phyloP scores from a whole-genome alignment of 1,140 invertebrate species.

The Rhopalosiphum padi region DNA sequence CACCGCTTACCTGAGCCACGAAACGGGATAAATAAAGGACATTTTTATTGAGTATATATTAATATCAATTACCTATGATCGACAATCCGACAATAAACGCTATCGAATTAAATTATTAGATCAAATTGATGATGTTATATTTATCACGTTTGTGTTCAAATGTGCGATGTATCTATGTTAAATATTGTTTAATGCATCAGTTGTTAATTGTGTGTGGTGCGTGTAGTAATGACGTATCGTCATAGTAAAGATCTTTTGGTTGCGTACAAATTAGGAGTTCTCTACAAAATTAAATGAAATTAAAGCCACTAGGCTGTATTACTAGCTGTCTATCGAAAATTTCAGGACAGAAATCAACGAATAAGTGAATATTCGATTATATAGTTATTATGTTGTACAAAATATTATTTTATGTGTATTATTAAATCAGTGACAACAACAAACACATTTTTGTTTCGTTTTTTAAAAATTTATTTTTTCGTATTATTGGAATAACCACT shows the following conservation, averaged over 20 bases:
- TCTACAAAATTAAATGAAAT: background rate
- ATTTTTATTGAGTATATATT: too few relatives aligned
- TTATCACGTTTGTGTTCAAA: background rate
- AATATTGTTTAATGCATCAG: background rate
- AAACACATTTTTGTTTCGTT: too few relatives aligned
- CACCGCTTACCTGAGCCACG: too few relatives aligned
- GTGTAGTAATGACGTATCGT: background rate
- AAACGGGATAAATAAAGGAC: too few relatives aligned
- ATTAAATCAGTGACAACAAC: too few relatives aligned
- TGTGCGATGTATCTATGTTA: background rate
- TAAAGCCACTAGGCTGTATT: too few relatives aligned
- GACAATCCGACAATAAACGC: too few relatives aligned
- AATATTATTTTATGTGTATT: too few relatives aligned
- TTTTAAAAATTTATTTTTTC: too few relatives aligned
- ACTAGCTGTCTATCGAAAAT: background rate
- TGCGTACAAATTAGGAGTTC: background rate
- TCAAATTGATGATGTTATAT: background rate
- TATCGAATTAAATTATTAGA: background rate
- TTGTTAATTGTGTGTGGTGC: background rate
- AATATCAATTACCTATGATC: too few relatives aligned
- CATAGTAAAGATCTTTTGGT: background rate
- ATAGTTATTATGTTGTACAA: too few relatives aligned
- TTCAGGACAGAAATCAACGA: background rate
- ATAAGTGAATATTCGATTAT: background rate
- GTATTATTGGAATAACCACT: too few relatives aligned